These are phyloP conservation scores for Acropternis orthonyx DNA, from an alignment of 2,797 vertebrate species.

Conservation along the genomic window DNA sequence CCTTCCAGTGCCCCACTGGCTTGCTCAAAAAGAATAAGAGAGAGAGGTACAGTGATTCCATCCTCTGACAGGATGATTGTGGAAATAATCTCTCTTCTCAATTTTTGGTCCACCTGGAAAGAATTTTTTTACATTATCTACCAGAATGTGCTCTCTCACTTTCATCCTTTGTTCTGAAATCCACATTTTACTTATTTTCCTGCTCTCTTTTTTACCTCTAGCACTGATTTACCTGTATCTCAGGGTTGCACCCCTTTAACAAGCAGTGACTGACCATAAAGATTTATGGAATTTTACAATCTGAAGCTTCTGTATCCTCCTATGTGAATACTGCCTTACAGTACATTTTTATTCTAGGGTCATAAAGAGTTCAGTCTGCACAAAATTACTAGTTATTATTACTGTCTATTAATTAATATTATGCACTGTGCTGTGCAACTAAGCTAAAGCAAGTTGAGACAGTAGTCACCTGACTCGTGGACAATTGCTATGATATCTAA, in stretches of 20 bases:
- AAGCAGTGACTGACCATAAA: neutral
- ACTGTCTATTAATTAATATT: neutral
- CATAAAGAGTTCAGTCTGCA: neutral
- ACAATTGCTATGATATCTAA: neutral
- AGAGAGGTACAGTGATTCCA: neutral
- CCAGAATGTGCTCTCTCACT: neutral
- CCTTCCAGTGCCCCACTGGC: neutral
- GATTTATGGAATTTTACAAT: neutral
- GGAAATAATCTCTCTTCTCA: neutral
- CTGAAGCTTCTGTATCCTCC: neutral
- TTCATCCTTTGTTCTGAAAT: neutral
- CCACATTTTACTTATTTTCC: neutral
- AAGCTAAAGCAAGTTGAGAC: neutral
- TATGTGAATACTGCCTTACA: neutral
- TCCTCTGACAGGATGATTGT: neutral
- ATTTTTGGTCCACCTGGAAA: neutral
- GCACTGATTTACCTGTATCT: neutral
- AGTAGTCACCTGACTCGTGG: neutral
- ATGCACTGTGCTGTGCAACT: neutral
- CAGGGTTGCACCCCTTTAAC: neutral
- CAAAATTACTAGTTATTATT: neutral
- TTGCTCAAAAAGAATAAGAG: neutral
- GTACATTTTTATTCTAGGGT: neutral
- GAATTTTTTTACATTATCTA: neutral
- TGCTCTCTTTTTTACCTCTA: neutral